These are phyloP conservation scores for Argentina silus DNA, from an alignment of 2,797 vertebrate genomes.

Conservation along the genomic window DNA sequence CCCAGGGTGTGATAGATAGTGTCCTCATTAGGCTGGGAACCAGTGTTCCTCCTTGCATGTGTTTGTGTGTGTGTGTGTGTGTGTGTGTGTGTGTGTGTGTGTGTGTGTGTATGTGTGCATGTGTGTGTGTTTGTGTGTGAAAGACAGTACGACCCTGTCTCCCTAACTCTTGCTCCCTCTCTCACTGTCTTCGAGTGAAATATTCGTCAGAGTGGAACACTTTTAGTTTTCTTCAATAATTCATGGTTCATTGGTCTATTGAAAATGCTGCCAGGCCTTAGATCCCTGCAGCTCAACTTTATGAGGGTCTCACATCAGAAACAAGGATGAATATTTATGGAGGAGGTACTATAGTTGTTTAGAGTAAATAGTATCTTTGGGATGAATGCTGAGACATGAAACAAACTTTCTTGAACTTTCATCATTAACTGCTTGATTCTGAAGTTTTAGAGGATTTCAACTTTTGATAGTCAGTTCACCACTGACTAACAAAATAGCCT, in stretches of 20 bases:
- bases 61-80: background rate
- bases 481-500: too few species aligned
- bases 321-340: background rate
- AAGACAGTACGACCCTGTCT: background rate
- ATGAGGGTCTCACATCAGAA: background rate
- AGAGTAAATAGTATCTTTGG: constrained; percentile 18
- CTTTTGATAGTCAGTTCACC: too few species aligned
- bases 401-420: too few species aligned
- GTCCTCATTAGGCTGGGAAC: too few species aligned
- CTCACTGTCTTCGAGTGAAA: constrained; percentile 14
- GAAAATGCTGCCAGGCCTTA: constrained; percentile 15
- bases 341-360: constrained; percentile 6
- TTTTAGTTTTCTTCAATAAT: constrained; percentile 34
- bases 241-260: constrained; percentile 23
- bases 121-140: constrained; percentile 7
- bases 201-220: constrained; percentile 6
- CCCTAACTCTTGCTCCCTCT: background rate
- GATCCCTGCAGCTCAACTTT: constrained; percentile 12
- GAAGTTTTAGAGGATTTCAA: too few species aligned
- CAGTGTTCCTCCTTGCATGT: background rate
- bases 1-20: too few species aligned
- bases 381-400: constrained; percentile 11
- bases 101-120: background rate
- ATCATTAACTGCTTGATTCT: too few species aligned
- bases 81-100: background rate